Base-by-base conservation (phyloP, 2,797 vertebrate genomes). In the Masticophis lateralis region DNA sequence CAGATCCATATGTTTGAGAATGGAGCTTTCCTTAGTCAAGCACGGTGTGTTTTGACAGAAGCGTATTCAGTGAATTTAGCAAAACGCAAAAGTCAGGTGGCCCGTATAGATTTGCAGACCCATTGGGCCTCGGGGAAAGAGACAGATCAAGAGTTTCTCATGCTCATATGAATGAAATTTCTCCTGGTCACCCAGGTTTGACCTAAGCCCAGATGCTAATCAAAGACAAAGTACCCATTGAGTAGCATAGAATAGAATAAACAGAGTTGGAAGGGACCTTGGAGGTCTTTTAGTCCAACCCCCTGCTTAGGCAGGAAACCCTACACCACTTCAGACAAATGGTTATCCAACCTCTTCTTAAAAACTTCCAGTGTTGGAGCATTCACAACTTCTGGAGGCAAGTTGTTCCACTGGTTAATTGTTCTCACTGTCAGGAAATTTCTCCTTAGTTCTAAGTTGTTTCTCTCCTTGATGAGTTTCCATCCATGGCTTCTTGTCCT, bases 1-100 rank as follows among this genome's bases (percentile, higher is more conserved):
- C 97, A 96, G 96, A 97, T 97, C 96, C 96, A 97, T 97, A 97
- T 96, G 96, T 97, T 95, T 96, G 95, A 97, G 96, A 97, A 97
- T 95, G 94, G 96, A 96, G 96, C 95, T 95, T 95, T 97, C 95
- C 96, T 94, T 93, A 94, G 92, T 37, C 94, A 92, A 94, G 96
- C 95, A 95, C 95, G 94, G 96, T 96, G 96, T 96, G 97, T 96
- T 96, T 97, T 97, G 96, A 96, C 96, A 96, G 96, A 95, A 95
- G 94, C 74, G 93, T 96, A 96, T 94, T 95, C 91, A 86, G 16
- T 96, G 96, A 97, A 97, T 97, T 47, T 56, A 56, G 53, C 28
- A 95, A 95, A 92, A 95, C 87, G 95, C 94, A 96, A 97, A 94
- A 96, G 96, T 96, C 93, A 1, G 61, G 94, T 96, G 94, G 63